These are phyloP conservation scores for Eudyptes chrysolophus DNA, from an alignment of 2,113 vertebrate genomes.

Conservation along the genomic window DNA sequence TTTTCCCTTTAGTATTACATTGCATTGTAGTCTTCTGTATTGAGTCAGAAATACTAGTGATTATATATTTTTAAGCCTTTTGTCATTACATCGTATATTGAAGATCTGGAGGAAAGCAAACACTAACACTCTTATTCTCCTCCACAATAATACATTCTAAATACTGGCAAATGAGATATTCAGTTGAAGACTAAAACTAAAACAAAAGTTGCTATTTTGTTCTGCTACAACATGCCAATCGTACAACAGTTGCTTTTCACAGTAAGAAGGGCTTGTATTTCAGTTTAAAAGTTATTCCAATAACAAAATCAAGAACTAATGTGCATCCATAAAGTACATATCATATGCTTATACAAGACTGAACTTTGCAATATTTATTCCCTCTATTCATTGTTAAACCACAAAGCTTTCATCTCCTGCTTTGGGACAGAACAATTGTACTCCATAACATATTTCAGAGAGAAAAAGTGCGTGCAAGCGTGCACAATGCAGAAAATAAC, in stretches of 20 bases:
- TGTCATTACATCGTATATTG: not conserved
- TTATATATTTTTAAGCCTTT: not conserved
- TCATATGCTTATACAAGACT: not conserved
- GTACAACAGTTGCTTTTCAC: not conserved
- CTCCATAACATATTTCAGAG: not conserved
- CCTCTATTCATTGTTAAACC: not conserved
- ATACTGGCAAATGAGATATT: not conserved
- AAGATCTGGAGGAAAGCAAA: not conserved
- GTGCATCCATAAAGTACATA: not conserved
- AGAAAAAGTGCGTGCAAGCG: not conserved
- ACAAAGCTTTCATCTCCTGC: not conserved
- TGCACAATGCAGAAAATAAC: not conserved
- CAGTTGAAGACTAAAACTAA: not conserved
- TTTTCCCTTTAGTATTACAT: not conserved
- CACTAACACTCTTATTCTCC: not conserved
- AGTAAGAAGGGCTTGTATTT: not conserved
- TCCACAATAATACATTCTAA: not conserved
- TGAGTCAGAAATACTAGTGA: not conserved
- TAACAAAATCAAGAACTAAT: not conserved
- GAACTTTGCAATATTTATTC: not conserved
- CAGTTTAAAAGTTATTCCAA: not conserved
- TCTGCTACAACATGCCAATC: not conserved
- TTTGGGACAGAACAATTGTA: not conserved
- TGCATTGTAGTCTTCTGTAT: not conserved
- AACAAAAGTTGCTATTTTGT: not conserved